Evolutionary conservation across 2,888 invertebrate species (phyloP), one percentile per base, ranked within the genome.

Genomic region (Brenthis ino): DNA sequence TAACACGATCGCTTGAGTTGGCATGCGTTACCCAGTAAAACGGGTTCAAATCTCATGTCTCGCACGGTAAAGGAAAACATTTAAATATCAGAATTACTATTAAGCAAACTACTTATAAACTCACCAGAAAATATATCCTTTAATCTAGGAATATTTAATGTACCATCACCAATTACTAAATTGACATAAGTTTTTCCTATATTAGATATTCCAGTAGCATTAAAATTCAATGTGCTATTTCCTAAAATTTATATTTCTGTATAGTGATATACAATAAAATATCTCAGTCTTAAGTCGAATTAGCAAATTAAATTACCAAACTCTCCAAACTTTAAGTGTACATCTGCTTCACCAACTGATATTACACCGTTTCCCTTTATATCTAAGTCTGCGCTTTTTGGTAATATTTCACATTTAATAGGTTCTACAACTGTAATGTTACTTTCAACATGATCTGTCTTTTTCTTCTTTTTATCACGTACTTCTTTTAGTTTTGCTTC

Each of bases 401-500:
- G 79, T 11, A 80, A 2, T 1, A 72, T 53, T 14, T 82, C 82
- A 69, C 82, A 84, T 70, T 80, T 83, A 4, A 67, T 47, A 14
- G 50, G 28, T 37, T 72, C 68, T 54, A 43, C 28, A 28, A 57
- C 64, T 8, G 72, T 75, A 3, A 70, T 66, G 12, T 24, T 71
- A 43, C 65, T 64, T 11, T 76, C 76, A 8, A 50, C 12, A 16
- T 65, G 67, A 14, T 76, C 79, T 0, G 56, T 4, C 64, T 82
- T 85, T 72, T 84, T 87, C 73, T 83, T 88, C 74, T 85, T 89
- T 74, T 86, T 87, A 13, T 86, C 84, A 69, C 82, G 80, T 1
- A 89, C 83, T 80, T 88, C 88, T 80, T 86, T 90, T n/a, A 89
- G 74, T 78, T 89, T 89, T 20, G 81, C 68, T 80, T 89, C 89